Evolutionary conservation across 2,113 vertebrate genomes (phyloP), one percentile per base, ranked within the genome.

Genomic region (Xyrauchen texanus): DNA sequence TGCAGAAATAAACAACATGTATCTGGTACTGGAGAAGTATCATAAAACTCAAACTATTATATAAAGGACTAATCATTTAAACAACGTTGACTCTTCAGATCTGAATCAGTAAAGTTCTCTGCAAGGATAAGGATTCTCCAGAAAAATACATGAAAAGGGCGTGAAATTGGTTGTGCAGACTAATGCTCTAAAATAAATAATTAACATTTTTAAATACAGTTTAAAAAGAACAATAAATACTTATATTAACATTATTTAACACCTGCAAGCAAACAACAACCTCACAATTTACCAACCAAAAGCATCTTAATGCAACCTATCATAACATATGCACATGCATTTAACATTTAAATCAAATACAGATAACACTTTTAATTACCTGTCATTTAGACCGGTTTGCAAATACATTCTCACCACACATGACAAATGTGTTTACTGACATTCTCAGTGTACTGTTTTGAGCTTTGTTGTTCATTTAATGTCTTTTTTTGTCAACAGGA

Each of bases 1-100:
- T 87, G 86, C 80, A 83, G 85, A 34, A 34, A 34, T 34, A 34
- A 34, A 34, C 21, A 34, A 34, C 21, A 34, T 34, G 21, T 34
- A 34, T 1, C 21, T 34, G 21, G 21, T 34, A 34, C 21, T 34
- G 21, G 21, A 34, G 21, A 34, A 34, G 21, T 34, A 34, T 34
- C 3, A 34, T 34, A 34, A 34, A 34, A 34, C 21, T 1, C 21
- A 34, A 34, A 34, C 21, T 34, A 34, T 34, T 34, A 34, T 34
- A 34, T 34, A 34, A 34, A 34, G 3, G 21, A 34, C 21, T 34
- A 34, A 34, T 34, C 21, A 34, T 34, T 34, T 34, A 34, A 34
- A 34, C 21, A 34, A 34, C 3, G 21, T 34, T 34, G 1, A 34
- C 21, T 34, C 21, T 34, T 34, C 21, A 34, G 21, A 34, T 34